A percentile compares a stretch with the other conserved stretches of the same genome.
Conservation (phyloP, 2,797 vertebrate species). For the Epinephelus malabaricus region DNA sequence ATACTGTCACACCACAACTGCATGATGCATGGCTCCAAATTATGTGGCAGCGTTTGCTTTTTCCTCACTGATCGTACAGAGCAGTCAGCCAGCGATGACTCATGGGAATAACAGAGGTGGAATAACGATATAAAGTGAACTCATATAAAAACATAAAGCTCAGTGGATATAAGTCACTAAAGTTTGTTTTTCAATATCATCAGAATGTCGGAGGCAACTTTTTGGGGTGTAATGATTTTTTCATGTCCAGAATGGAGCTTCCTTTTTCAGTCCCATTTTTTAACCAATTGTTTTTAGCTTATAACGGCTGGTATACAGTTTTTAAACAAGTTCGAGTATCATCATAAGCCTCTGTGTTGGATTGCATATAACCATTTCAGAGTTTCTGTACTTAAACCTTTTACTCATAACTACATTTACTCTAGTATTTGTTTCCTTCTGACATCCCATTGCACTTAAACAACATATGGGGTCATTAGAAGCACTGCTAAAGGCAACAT, state of each 20-base stretch:
- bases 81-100: conserved; percentile 50
- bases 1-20: conserved; percentile 59
- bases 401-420: background rate
- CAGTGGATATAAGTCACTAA: conserved; percentile 21
- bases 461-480: conserved; percentile 57
- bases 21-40: conserved; percentile 65
- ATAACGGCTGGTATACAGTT: background rate
- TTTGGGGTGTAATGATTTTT: background rate
- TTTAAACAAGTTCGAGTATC: background rate
- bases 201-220: background rate
- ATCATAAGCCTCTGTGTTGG: background rate
- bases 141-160: conserved; percentile 27
- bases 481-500: conserved; percentile 43
- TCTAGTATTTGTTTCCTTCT: conserved; percentile 5
- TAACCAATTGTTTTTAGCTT: background rate
- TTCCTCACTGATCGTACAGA: conserved; percentile 59
- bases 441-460: conserved; percentile 24
- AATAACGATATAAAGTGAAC: conserved; percentile 53
- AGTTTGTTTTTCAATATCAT: conserved; percentile 15
- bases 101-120: conserved; percentile 51
- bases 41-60: conserved; percentile 58
- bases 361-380: background rate
- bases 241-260: background rate
- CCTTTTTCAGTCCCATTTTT: background rate
- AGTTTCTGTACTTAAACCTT: background rate